Evolutionary conservation across 92 coral and sea anemone species (phyloP).

Genomic region (Plumapathes pennacea): DNA sequence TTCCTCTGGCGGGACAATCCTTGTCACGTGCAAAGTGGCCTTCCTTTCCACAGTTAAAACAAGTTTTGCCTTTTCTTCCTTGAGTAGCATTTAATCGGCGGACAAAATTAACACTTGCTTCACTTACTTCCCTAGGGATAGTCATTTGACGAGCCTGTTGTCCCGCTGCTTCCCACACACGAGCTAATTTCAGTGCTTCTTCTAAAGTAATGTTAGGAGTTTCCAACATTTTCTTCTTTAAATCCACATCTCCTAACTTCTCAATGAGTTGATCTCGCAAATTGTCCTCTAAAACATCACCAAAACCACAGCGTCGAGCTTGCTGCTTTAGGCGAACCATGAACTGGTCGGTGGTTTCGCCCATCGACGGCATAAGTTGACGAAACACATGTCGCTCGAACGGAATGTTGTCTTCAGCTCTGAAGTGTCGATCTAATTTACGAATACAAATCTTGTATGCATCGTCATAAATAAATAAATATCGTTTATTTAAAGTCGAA

Average conservation of each 20-base stretch:
- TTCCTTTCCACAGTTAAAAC: slow-evolving; percentile 25
- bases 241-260: slow-evolving; percentile 23
- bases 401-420: slow-evolving; percentile 6
- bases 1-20: slow-evolving; percentile 35
- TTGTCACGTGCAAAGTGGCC: slow-evolving; percentile 20
- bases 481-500: too few species aligned
- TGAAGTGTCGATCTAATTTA: slow-evolving; percentile 4
- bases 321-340: slow-evolving; percentile 16
- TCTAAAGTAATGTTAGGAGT: slow-evolving; percentile 47
- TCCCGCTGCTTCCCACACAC: slow-evolving; percentile 43
- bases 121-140: not conserved
- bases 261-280: slow-evolving; percentile 60
- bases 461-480: too few species aligned
- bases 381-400: slow-evolving; percentile 28
- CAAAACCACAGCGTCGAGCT: slow-evolving; percentile 30
- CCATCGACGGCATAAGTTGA: slow-evolving; percentile 3
- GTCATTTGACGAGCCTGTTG: slow-evolving; percentile 22
- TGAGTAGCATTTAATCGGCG: too few species aligned
- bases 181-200: slow-evolving; percentile 37
- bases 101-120: slow-evolving; percentile 5
- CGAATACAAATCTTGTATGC: slow-evolving; percentile 37
- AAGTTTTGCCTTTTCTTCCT: not conserved
- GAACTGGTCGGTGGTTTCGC: slow-evolving; percentile 23
- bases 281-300: slow-evolving; percentile 37
- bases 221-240: slow-evolving; percentile 33